Evolutionary conservation across 2,888 invertebrate genomes (phyloP), one percentile per base, ranked within the genome.

Genomic region (Philopedon plagiatum): DNA sequence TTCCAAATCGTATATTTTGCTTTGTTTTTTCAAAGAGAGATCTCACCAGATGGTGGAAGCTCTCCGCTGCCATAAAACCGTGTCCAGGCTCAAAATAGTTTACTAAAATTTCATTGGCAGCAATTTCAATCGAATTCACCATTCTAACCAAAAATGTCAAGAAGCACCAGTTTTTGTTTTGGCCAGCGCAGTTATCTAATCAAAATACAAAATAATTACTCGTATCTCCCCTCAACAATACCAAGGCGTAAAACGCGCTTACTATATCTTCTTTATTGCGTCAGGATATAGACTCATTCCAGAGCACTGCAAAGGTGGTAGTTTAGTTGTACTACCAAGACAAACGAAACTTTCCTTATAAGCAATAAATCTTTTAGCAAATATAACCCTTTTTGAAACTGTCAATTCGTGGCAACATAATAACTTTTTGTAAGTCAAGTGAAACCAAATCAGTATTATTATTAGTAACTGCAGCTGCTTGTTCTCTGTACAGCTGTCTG

Each of bases 261-360:
- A 75, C 70, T 37, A 77, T 67, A 13, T 76, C 76, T 67, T 71
- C 74, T 13, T 72, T 62, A 4, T 26, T 21, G 44, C 74, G 29
- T 15, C 64, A 54, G 15, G 63, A 21, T 4, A 77, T 39, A 34
- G 49, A 71, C 41, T 76, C 74, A 51, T 78, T 66, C 75, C 76
- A 76, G n/a, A 77, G 8, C 1, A 75, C 61, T 8, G 73, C 73
- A 62, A 69, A 62, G 7, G 70, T 5, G 7, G 7, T 7, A 26
- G 26, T 26, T 26, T 26, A 7, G 26, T 5, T 7, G 3, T 26
- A 3, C 9, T 39, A 15, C 44, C 44, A n/a, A 44, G 15, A 44
- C 2, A 2, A 15, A 44, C 44, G 8, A 44, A 44, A 44, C 44
- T 44, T 8, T 44, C 44, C 2, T 44, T n/a, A 15, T 44, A 44